Evolutionary conservation across 2,113 vertebrate genomes (phyloP).

Genomic region (Uropsilus gracilis): DNA sequence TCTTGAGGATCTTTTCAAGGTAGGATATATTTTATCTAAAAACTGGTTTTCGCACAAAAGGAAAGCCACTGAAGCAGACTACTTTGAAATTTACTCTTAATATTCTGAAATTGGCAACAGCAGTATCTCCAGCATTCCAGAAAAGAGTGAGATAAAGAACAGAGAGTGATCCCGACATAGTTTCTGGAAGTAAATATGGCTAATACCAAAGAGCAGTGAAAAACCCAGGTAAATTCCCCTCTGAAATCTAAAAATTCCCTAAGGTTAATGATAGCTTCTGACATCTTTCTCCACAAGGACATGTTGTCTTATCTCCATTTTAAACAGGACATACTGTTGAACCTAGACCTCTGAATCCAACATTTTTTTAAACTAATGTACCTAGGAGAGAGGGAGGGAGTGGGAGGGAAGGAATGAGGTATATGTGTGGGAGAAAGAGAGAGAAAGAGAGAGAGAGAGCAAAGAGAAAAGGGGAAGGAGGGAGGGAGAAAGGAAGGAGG

Average conservation of each 20-base stretch:
- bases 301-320: neutral
- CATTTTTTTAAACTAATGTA: no score
- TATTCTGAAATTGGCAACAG: neutral
- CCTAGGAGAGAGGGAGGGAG: no score
- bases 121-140: neutral
- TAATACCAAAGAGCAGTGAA: neutral
- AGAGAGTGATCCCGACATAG: neutral
- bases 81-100: neutral
- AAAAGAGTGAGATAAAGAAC: neutral
- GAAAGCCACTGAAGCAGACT: neutral
- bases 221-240: neutral
- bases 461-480: no score
- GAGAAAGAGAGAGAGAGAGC: no score
- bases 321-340: neutral
- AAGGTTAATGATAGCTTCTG: neutral
- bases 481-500: no score
- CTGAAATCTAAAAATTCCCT: neutral
- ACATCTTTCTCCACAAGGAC: neutral
- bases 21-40: neutral
- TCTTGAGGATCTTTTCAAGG: neutral
- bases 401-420: no score
- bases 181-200: neutral
- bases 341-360: no score
- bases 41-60: neutral
- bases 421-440: no score